These are phyloP conservation scores for Spongilla lacustris DNA, from an alignment of 37 sponge, comb jelly and placozoan species.

Conservation along the genomic window DNA sequence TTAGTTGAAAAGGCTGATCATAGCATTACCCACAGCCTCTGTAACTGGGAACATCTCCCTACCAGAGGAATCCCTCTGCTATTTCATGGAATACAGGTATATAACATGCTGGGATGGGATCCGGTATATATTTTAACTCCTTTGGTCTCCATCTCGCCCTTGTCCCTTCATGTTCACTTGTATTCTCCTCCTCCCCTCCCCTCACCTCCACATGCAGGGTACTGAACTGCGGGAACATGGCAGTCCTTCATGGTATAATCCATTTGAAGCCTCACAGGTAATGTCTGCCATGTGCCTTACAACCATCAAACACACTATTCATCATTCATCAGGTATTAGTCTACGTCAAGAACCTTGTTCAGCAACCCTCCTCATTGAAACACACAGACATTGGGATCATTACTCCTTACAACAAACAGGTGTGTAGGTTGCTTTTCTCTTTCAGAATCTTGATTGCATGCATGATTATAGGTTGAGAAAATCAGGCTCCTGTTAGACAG, in stretches of 20 bases:
- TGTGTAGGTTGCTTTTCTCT: neutral
- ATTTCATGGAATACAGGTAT: constrained; percentile 79
- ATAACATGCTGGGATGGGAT: too few relatives aligned
- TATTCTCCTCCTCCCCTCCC: neutral
- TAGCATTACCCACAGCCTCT: constrained; percentile 23
- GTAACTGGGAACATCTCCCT: constrained; percentile 61
- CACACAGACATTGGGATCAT: constrained; percentile 67
- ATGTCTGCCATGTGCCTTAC: neutral
- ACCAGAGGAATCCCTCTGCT: constrained; percentile 66
- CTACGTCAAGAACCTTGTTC: constrained; percentile 42
- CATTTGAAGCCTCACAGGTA: constrained; percentile 72
- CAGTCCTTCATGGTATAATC: constrained; percentile 85
- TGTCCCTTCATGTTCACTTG: neutral
- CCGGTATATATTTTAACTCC: too few relatives aligned
- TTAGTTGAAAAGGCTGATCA: constrained; percentile 59
- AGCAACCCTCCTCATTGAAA: constrained; percentile 23
- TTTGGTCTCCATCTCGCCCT: too few relatives aligned
- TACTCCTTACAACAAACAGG: constrained; percentile 85
- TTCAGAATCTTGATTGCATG: neutral
- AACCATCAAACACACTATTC: neutral
- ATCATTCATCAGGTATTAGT: constrained; percentile 26
- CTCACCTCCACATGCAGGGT: constrained; percentile 17
- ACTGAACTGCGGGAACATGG: constrained; percentile 78
- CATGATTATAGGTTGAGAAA: constrained; percentile 67
- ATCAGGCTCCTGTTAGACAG: constrained; percentile 52